Percentiles rank a stretch among this genome's conserved stretches.
Evolutionary conservation across 92 coral and sea anemone species (phyloP).

Genomic region (Siderastrea siderea): DNA sequence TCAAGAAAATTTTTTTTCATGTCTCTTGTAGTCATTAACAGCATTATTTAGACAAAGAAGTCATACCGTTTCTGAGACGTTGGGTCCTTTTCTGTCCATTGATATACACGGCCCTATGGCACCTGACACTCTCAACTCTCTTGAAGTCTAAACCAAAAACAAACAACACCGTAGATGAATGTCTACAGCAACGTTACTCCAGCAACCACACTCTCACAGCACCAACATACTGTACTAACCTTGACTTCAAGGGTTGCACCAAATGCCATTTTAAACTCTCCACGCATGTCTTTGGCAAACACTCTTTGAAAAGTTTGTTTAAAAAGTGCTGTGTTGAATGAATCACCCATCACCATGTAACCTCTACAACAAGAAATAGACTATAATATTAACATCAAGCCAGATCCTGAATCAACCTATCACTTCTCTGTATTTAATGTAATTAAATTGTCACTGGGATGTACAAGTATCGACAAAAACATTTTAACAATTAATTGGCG

Average conservation of each 20-base stretch:
- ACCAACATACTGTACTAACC: constrained; percentile 46
- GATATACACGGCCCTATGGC: constrained; percentile 98
- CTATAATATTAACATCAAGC: neutral
- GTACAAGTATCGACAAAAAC: no score
- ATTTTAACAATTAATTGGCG: no score
- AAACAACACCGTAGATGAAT: neutral
- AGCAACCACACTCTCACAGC: no score
- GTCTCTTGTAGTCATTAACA: neutral
- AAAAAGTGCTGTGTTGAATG: constrained; percentile 98
- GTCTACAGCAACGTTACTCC: neutral
- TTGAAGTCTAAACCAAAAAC: constrained; percentile 81
- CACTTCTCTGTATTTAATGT: no score
- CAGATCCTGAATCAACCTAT: no score
- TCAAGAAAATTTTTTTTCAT: no score
- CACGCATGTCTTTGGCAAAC: constrained; percentile 95
- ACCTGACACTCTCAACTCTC: constrained; percentile 94
- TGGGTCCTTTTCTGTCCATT: constrained; percentile 98
- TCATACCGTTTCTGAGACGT: constrained; percentile 94
- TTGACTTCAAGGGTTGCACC: constrained; percentile 96
- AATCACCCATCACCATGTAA: constrained; percentile 99
- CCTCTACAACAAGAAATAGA: constrained; percentile 68
- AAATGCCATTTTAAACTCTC: constrained; percentile 98
- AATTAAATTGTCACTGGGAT: neutral
- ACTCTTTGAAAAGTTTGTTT: constrained; percentile 98
- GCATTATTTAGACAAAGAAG: neutral